Percentiles rank a stretch among this genome's conserved stretches.
These are phyloP conservation scores for Cantharis rustica DNA, from an alignment of 2,888 invertebrate genomes.

Conservation along the genomic window DNA sequence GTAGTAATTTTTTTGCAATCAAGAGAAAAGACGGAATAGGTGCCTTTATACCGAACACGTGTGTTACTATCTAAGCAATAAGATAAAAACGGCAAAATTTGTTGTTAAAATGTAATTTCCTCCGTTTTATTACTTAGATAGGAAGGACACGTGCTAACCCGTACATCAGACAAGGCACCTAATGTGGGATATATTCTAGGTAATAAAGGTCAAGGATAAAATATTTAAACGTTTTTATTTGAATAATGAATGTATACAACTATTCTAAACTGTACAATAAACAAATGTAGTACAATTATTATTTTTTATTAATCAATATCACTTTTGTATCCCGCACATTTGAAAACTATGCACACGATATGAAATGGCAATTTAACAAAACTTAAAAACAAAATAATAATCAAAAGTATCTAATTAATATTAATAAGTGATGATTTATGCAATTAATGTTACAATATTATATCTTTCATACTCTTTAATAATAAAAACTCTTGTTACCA, in stretches of 20 bases:
- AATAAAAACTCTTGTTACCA: constrained; percentile 51
- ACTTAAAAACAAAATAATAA: constrained; percentile 32
- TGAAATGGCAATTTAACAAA: constrained; percentile 29
- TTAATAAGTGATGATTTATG: constrained; percentile 29
- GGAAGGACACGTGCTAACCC: no score
- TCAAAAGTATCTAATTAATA: constrained; percentile 15
- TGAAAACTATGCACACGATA: constrained; percentile 26
- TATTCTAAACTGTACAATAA: constrained; percentile 23
- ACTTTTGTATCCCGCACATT: constrained; percentile 32
- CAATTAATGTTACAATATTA: constrained; percentile 26
- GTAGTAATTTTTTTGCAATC: no score
- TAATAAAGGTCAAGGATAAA: not conserved
- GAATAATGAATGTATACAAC: constrained; percentile 1
- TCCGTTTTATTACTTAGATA: no score
- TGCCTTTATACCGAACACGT: no score
- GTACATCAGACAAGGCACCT: no score
- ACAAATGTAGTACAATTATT: constrained; percentile 28
- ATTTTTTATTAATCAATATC: constrained; percentile 31
- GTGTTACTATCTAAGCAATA: no score
- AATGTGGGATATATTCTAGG: not conserved
- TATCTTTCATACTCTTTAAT: constrained; percentile 33
- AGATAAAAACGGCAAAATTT: no score
- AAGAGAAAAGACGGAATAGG: no score
- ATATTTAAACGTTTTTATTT: constrained; percentile 23
- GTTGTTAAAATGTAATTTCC: no score